Conservation (phyloP, 2,113 vertebrate species). For the Rousettus leschenaultii region DNA sequence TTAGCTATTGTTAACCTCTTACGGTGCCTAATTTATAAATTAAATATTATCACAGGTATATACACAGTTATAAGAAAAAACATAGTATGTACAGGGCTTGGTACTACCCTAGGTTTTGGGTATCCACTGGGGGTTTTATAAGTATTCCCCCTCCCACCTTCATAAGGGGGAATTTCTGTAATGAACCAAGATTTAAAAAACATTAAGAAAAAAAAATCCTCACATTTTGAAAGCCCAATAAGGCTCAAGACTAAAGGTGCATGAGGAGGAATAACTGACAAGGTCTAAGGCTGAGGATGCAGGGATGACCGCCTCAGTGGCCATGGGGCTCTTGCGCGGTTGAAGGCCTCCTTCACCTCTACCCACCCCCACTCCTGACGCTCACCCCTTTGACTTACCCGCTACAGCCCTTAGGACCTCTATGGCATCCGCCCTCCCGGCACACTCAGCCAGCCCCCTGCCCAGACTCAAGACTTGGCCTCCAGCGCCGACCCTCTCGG, state of each 20-base stretch:
- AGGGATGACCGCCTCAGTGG: background rate
- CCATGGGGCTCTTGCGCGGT: rapidly evolving
- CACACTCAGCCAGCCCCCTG: background rate
- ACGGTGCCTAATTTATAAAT: background rate
- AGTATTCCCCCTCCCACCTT: background rate
- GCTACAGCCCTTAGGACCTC: background rate
- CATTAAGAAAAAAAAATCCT: background rate
- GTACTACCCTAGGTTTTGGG: background rate
- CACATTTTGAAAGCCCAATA: background rate
- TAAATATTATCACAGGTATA: background rate
- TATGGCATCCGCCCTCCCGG: background rate
- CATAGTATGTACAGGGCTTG: background rate
- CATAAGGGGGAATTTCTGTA: background rate
- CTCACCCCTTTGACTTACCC: background rate
- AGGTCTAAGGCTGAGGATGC: background rate
- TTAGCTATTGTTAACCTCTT: background rate
- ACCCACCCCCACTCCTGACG: background rate
- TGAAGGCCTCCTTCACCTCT: background rate
- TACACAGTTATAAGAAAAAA: background rate
- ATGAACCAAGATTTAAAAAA: background rate
- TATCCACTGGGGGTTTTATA: background rate
- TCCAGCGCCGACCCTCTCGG: rapidly evolving
- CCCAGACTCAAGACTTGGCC: too few relatives aligned
- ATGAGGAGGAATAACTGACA: background rate
- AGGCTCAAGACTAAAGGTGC: background rate